Evolutionary conservation across 2,888 invertebrate genomes (phyloP).

Genomic region (Cerastis leucographa): DNA sequence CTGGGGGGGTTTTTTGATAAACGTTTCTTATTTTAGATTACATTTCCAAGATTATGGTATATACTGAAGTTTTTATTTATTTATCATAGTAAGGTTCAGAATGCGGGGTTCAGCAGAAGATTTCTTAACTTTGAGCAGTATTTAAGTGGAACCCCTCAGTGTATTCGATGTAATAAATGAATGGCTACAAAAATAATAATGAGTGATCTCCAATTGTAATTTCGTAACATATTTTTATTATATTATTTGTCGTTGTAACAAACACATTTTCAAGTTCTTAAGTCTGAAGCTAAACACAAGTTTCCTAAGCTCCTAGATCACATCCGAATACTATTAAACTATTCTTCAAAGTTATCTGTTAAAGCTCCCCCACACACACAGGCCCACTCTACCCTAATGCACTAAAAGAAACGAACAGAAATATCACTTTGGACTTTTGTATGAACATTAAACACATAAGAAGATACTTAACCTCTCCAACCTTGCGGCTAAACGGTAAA

Average conservation of each 20-base stretch:
- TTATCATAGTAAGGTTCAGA: too few species aligned
- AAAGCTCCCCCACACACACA: constrained; percentile 43
- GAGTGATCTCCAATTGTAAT: not conserved
- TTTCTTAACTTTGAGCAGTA: not conserved
- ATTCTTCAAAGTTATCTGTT: constrained; percentile 55
- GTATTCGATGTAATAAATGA: not conserved
- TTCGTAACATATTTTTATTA: not conserved
- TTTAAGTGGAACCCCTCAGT: not conserved
- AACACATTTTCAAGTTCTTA: not conserved
- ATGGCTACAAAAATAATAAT: not conserved
- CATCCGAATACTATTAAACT: constrained; percentile 52
- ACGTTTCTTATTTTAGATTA: not conserved
- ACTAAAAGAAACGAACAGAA: not conserved
- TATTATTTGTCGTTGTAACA: not conserved
- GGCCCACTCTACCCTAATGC: constrained; percentile 15
- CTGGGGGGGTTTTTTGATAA: not conserved
- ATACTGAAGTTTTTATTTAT: too few species aligned
- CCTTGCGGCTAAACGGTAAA: too few species aligned
- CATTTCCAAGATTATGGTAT: not conserved
- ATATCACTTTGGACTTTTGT: not conserved
- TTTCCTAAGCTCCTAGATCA: constrained; percentile 15
- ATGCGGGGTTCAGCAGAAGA: not conserved
- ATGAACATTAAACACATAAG: not conserved
- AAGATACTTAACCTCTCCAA: too few species aligned
- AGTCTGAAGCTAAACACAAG: constrained; percentile 8